Base-by-base conservation (phyloP, 2,797 vertebrate genomes). In the Tadarida brasiliensis region DNA sequence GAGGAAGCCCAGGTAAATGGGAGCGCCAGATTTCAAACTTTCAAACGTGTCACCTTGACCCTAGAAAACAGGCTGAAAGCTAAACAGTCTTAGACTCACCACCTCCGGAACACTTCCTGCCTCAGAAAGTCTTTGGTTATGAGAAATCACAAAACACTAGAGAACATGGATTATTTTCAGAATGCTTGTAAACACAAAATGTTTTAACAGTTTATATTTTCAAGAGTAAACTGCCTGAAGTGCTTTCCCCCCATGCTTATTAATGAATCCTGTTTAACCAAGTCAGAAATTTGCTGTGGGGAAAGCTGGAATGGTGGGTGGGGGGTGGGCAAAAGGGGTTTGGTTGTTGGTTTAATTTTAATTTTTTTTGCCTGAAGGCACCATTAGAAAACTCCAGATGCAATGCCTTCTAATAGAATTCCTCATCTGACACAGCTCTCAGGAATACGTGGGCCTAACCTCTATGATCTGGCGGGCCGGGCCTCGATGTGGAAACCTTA, bases 331-430 rank as follows among this genome's bases (percentile, higher is more conserved):
- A 68, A 39, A 57, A 10, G 88, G 63, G 39, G 33, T 91, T 88
- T 77, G 90, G 95, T 96, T 92, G 96, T 91, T 97, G 86, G 97
- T 93, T 97, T 96, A 15, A 95, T 96, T 97, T 97, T 96, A 94
- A 94, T 96, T 95, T 97, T 97, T 96, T 97, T 95, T 96, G 97
- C 97, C 98, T 54, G 91, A 95, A 97, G 98, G 97, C 97, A 96
- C 97, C 90, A 96, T 97, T 97, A 97, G 96, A 96, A 98, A 97
- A 96, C 95, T 98, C 97, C 97, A 97, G 91, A 98, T 97, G 97
- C 96, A 97, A 95, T 92, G 96, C 95, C 91, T 96, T 90, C 97
- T 97, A 95, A 96, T 96, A 97, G 96, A 96, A 98, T 93, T 88
- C 94, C 89, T 94, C 94, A 88, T 97, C 94, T 74, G 81, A 96